Evolutionary conservation across 2,113 vertebrate species (phyloP).

Genomic region (Rattus norvegicus): GRCr8 NC_086021.1:136692501-136693000

Average conservation of each 20-base stretch:
- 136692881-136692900: background rate
- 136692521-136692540: background rate
- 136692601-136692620: background rate
- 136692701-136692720: constrained; percentile 51
- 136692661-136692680: background rate
- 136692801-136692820: background rate
- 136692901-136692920: background rate
- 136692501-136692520: background rate
- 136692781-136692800: background rate
- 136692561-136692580: background rate
- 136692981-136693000: background rate
- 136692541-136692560: constrained; percentile 10
- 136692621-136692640: background rate
- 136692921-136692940: background rate
- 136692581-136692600: background rate
- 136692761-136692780: background rate
- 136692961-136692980: background rate
- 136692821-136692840: background rate
- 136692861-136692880: background rate
- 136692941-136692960: background rate
- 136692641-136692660: constrained; percentile 22
- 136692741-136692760: background rate
- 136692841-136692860: background rate
- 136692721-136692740: background rate
- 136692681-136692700: constrained; percentile 18